Conservation (phyloP, 2,888 invertebrate genomes). For the Pheosia gnoma region DNA sequence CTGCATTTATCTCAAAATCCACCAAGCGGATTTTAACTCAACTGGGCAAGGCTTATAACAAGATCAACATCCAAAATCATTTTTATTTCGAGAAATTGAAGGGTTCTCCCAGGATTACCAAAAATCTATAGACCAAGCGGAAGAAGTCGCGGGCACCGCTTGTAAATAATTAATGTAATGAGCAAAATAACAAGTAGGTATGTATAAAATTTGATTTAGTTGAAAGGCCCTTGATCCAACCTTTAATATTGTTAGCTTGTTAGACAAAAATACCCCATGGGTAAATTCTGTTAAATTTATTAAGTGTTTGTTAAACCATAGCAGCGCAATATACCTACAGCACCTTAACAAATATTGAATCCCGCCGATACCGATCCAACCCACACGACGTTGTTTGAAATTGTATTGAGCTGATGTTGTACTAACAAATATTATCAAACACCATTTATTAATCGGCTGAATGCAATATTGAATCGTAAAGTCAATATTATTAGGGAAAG, state of each 20-base stretch:
- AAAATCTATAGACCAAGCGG: no score
- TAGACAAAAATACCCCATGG: not conserved
- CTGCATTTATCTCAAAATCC: no score
- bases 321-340: conserved; percentile 15
- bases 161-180: no score
- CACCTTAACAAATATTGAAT: conserved; percentile 27
- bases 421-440: not conserved
- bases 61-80: no score
- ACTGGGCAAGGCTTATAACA: no score
- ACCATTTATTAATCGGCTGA: not conserved
- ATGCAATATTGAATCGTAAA: not conserved
- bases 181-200: no score
- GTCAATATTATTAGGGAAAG: not conserved
- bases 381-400: conserved; percentile 7
- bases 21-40: no score
- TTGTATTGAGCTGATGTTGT: not conserved
- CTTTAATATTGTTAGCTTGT: not conserved
- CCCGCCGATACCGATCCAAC: conserved; percentile 12
- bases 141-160: no score
- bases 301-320: not conserved
- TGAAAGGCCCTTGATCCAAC: no score
- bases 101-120: no score
- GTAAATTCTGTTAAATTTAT: not conserved
- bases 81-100: no score
- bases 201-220: no score